phyloP scores from a whole-genome alignment of 2,113 vertebrate species.

The Cottus gobio region DNA sequence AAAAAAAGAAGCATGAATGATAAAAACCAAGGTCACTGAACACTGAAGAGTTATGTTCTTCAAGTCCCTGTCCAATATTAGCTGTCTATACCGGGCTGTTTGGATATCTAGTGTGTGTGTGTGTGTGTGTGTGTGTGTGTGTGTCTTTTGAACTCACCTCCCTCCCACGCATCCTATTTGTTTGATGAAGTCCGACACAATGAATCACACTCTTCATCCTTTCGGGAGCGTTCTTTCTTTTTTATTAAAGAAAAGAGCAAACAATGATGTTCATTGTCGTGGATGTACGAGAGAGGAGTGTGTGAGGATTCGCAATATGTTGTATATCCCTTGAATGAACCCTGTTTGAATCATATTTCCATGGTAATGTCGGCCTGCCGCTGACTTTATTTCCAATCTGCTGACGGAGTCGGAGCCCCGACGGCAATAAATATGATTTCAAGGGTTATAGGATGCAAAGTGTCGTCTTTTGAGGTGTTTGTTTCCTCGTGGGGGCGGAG shows the following conservation, averaged over 20 bases:
- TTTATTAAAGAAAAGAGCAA: neutral
- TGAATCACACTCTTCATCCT: neutral
- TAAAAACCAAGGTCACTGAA: no score
- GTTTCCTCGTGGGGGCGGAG: neutral
- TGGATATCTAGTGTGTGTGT: neutral
- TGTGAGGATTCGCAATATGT: neutral
- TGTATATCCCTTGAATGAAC: neutral
- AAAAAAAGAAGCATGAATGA: neutral
- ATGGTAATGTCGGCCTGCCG: conserved; percentile 3
- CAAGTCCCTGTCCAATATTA: neutral
- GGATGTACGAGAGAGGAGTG: neutral
- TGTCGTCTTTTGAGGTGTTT: neutral
- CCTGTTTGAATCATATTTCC: conserved; percentile 28
- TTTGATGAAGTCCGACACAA: neutral
- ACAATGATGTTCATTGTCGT: neutral
- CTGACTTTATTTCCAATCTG: conserved; percentile 11
- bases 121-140: neutral
- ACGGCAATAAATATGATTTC: neutral
- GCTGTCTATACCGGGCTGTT: neutral
- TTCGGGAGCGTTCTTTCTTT: neutral
- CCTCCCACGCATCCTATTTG: conserved; percentile 26
- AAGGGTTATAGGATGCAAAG: neutral
- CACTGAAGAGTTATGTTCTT: no score
- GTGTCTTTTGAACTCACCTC: neutral
- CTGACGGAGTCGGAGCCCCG: neutral